Evolutionary conservation across 1,140 invertebrate species (phyloP).

Genomic region (Penaeus japonicus): DNA sequence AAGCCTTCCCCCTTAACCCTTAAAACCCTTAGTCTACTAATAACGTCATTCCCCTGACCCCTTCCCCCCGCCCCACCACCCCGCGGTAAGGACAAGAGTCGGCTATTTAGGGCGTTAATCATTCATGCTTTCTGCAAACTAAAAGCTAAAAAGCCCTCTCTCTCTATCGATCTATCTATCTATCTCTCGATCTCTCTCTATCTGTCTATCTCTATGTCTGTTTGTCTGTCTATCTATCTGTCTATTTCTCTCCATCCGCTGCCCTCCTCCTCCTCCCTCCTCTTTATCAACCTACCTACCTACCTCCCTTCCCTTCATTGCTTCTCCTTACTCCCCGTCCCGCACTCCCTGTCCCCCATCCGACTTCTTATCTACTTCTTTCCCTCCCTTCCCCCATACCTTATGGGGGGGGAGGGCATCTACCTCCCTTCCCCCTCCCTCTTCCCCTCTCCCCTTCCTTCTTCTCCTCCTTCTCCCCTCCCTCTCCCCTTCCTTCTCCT

Average conservation of each 20-base stretch:
- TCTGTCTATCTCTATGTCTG: conserved; percentile 25
- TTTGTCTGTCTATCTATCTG: conserved; percentile 21
- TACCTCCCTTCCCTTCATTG: too few relatives aligned
- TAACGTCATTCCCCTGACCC: too few relatives aligned
- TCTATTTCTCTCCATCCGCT: conserved; percentile 46
- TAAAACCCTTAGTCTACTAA: too few relatives aligned
- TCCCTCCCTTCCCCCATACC: background rate
- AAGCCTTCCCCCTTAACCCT: too few relatives aligned
- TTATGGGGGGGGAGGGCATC: too few relatives aligned
- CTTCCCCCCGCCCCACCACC: too few relatives aligned
- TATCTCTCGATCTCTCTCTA: conserved; percentile 14
- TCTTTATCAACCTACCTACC: background rate
- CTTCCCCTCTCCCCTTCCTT: background rate
- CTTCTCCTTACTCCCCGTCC: background rate
- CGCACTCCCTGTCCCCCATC: background rate
- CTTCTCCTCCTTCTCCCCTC: background rate
- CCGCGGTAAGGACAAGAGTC: background rate
- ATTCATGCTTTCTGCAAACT: background rate
- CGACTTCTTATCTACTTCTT: background rate
- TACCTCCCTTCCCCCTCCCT: background rate
- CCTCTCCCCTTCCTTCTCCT: background rate
- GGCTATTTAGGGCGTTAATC: background rate
- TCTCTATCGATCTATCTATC: background rate
- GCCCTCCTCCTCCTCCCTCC: background rate
- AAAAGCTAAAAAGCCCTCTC: background rate